phyloP scores from a whole-genome alignment of 1,140 invertebrate genomes.

The Bactericera cockerelli region DNA sequence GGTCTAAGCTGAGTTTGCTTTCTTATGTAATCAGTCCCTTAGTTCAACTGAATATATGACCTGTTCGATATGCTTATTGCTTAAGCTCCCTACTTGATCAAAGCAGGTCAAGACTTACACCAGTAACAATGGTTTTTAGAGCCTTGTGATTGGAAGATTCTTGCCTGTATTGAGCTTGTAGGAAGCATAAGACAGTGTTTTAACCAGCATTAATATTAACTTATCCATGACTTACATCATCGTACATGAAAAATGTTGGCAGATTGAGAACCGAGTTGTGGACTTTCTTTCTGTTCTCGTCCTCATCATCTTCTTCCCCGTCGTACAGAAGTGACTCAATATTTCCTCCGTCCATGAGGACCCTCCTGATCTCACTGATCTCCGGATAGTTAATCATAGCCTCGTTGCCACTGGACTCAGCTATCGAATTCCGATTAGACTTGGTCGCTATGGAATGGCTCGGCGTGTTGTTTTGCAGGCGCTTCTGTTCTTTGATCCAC shows the following conservation, averaged over 20 bases:
- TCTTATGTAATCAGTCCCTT: too few species aligned
- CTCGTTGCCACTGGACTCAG: not conserved
- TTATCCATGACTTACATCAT: constrained; percentile 37
- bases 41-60: too few species aligned
- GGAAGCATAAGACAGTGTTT: too few species aligned
- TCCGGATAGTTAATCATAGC: not conserved
- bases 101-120: too few species aligned
- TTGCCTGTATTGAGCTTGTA: too few species aligned
- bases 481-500: constrained; percentile 45
- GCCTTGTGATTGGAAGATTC: too few species aligned
- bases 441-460: constrained; percentile 9
- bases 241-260: constrained; percentile 64
- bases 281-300: constrained; percentile 3
- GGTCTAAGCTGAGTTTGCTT: too few species aligned
- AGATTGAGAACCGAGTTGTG: constrained; percentile 64
- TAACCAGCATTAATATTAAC: too few species aligned
- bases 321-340: constrained; percentile 26
- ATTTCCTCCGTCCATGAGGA: not conserved
- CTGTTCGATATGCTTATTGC: too few species aligned
- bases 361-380: not conserved
- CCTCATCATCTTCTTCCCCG: not conserved
- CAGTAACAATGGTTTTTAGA: too few species aligned
- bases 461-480: constrained; percentile 27
- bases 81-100: too few species aligned
- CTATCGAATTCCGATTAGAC: constrained; percentile 11